phyloP scores from a whole-genome alignment of 2,797 vertebrate species.

The Mus minutoides region DNA sequence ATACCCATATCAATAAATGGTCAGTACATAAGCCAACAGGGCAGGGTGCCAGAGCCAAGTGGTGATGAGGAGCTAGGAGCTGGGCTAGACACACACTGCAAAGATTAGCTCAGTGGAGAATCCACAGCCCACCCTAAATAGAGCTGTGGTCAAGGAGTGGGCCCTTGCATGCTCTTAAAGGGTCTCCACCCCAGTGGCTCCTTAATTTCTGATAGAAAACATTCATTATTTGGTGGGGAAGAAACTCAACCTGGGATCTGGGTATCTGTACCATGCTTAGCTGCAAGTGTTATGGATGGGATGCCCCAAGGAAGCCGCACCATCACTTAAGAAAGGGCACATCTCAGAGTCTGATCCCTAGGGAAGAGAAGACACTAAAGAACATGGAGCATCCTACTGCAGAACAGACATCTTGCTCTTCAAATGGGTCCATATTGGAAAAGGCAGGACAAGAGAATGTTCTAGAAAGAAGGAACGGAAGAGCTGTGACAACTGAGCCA shows the following conservation, averaged over 20 bases:
- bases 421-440: neutral
- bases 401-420: neutral
- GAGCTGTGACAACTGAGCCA: neutral
- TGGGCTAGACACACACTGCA: fast-evolving
- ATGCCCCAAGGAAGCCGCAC: neutral
- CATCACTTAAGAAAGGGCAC: too few species aligned
- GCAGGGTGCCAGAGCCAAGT: neutral
- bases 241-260: neutral
- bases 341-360: fast-evolving
- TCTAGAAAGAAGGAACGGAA: neutral
- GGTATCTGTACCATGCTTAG: neutral
- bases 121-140: neutral
- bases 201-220: neutral
- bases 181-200: neutral
- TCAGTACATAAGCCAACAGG: neutral
- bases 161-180: neutral
- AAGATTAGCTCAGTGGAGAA: neutral
- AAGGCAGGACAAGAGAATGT: neutral
- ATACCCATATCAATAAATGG: neutral
- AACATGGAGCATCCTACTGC: neutral
- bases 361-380: neutral
- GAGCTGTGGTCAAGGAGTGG: neutral
- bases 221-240: neutral
- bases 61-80: neutral
- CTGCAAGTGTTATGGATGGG: neutral